A percentile compares a stretch with the other conserved stretches of the same genome.
These are phyloP conservation scores for Apeira syringaria DNA, from an alignment of 2,888 invertebrate species.

Conservation along the genomic window DNA sequence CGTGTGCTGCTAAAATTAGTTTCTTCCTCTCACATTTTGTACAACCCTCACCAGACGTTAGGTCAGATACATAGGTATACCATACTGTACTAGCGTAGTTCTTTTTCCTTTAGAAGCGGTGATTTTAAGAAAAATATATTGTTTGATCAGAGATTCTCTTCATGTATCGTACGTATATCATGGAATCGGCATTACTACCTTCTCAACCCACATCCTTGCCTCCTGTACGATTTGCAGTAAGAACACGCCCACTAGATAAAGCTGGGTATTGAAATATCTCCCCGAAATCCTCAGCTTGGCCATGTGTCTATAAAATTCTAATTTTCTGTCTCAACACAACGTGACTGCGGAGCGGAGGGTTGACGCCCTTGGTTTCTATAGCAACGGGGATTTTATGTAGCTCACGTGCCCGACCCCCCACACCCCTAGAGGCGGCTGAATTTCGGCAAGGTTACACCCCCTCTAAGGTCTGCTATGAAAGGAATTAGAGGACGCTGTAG, in stretches of 20 bases:
- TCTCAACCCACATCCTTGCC: not conserved
- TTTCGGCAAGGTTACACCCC: conserved; percentile 53
- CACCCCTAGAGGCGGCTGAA: conserved; percentile 39
- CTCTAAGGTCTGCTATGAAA: conserved; percentile 35
- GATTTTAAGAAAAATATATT: too few species aligned
- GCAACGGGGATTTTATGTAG: conserved; percentile 69
- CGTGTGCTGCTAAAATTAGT: too few species aligned
- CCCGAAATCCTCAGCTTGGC: conserved; percentile 17
- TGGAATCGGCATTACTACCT: conserved; percentile 3
- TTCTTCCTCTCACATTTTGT: too few species aligned
- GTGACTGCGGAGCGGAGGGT: conserved; percentile 54
- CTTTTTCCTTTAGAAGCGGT: too few species aligned
- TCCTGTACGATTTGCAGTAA: not conserved
- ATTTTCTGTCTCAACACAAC: conserved; percentile 43
- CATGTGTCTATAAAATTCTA: conserved; percentile 35
- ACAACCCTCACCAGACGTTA: too few species aligned
- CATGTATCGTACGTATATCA: too few species aligned
- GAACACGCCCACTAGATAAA: conserved; percentile 13
- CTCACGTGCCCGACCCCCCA: conserved; percentile 51
- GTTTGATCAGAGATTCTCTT: too few species aligned
- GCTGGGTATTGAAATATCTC: conserved; percentile 13
- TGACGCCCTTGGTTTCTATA: conserved; percentile 72
- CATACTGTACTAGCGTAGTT: too few species aligned
- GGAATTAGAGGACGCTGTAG: conserved; percentile 32
- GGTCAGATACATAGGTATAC: too few species aligned